Percentiles rank a stretch among this genome's conserved stretches.
phyloP scores from a whole-genome alignment of 2,113 vertebrate genomes.

The Tor tambroides region DNA sequence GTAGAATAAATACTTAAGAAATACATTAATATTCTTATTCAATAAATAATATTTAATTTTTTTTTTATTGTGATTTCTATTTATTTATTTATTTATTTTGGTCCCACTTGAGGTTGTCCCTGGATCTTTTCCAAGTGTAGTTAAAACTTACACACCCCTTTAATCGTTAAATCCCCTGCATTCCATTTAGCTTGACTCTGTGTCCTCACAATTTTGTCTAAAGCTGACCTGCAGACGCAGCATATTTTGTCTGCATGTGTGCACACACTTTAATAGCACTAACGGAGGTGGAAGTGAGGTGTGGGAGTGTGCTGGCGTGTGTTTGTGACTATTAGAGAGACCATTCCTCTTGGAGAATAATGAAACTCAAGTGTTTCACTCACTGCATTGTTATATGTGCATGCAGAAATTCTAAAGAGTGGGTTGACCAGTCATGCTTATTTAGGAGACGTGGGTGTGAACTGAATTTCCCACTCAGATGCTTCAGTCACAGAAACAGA shows the following conservation, averaged over 20 bases:
- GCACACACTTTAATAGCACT: slow-evolving; percentile 24
- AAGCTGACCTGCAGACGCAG: slow-evolving; percentile 40
- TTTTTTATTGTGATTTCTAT: too few relatives aligned
- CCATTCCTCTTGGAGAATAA: slow-evolving; percentile 36
- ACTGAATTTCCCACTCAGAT: slow-evolving; percentile 31
- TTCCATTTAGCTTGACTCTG: slow-evolving; percentile 12
- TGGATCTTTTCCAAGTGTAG: neutral
- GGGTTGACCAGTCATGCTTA: slow-evolving; percentile 24
- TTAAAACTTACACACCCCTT: neutral
- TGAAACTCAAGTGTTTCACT: slow-evolving; percentile 21
- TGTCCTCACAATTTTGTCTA: slow-evolving; percentile 8
- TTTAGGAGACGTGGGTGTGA: slow-evolving; percentile 22
- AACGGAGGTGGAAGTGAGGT: slow-evolving; percentile 30
- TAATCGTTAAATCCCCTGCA: neutral
- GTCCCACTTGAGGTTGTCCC: neutral
- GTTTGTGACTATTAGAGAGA: slow-evolving; percentile 25
- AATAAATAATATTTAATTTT: too few relatives aligned
- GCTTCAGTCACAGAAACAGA: slow-evolving; percentile 5
- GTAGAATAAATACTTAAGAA: neutral
- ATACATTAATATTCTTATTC: too few relatives aligned
- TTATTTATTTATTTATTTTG: too few relatives aligned
- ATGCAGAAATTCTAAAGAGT: slow-evolving; percentile 27
- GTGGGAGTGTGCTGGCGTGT: neutral
- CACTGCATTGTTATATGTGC: slow-evolving; percentile 11
- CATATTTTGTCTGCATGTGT: neutral